A percentile compares a stretch with the other conserved stretches of the same genome.
Evolutionary conservation across 37 sponge, comb jelly and placozoan genomes (phyloP).

Genomic region (Lycopodina hypogea): DNA sequence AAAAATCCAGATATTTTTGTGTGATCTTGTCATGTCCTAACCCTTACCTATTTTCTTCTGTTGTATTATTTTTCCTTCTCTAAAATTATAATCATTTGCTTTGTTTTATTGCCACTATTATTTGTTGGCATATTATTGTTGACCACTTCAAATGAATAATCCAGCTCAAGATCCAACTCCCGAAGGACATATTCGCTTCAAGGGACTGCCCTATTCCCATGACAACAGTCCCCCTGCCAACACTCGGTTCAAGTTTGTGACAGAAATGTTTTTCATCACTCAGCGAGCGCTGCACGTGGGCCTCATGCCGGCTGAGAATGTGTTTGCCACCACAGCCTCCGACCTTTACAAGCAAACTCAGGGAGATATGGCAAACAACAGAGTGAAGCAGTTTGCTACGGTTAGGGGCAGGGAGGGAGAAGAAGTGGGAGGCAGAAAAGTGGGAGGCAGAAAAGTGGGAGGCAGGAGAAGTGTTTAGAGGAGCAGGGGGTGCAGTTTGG

Average conservation of each 20-base stretch:
- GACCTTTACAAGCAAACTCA: constrained; percentile 18
- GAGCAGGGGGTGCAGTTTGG: too few species aligned
- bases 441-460: too few species aligned
- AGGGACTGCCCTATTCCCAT: not conserved
- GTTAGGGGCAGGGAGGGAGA: not conserved
- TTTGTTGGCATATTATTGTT: not conserved
- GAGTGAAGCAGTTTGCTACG: not conserved
- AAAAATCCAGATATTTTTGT: too few species aligned
- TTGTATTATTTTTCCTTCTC: too few species aligned
- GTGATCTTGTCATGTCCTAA: too few species aligned
- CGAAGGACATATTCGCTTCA: constrained; percentile 8
- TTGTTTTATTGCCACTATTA: too few species aligned
- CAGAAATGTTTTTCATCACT: constrained; percentile 81
- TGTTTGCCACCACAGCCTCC: constrained; percentile 14
- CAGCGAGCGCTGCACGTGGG: constrained; percentile 79
- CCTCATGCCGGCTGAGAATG: constrained; percentile 44
- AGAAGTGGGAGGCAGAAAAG: not conserved
- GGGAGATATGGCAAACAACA: not conserved
- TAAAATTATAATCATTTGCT: too few species aligned
- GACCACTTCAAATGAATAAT: not conserved
- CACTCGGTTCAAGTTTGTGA: constrained; percentile 74
- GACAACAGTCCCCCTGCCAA: not conserved
- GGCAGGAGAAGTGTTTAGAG: too few species aligned
- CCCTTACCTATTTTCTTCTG: too few species aligned
- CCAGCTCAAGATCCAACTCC: not conserved